A percentile compares a stretch with the other conserved stretches of the same genome.
phyloP scores from a whole-genome alignment of 2,113 vertebrate species.

The Anoura caudifer region DNA sequence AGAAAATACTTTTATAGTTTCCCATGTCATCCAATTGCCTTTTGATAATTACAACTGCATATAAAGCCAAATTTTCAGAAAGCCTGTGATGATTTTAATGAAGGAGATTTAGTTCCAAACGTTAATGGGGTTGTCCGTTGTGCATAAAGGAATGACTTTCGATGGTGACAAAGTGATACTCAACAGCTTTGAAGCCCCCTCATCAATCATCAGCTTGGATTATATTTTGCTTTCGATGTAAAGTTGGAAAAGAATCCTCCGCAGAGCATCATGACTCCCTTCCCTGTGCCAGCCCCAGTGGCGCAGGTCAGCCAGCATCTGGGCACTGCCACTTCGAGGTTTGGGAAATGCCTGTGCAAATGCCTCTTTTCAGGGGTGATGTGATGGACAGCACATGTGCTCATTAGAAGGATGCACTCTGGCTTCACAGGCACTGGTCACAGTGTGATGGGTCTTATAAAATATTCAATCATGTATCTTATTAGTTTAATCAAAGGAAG shows the following conservation, averaged over 20 bases:
- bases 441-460: background rate
- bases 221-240: background rate
- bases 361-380: background rate
- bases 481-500: constrained; percentile 10
- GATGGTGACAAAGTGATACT: background rate
- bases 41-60: background rate
- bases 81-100: background rate
- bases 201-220: background rate
- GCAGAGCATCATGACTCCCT: background rate
- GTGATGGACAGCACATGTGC: background rate
- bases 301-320: background rate
- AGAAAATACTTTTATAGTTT: background rate
- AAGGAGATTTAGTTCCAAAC: background rate
- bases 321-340: background rate
- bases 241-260: background rate
- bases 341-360: background rate
- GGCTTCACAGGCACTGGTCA: background rate
- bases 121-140: background rate
- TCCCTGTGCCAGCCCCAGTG: background rate
- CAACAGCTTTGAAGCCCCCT: background rate
- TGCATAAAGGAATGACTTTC: background rate
- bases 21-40: background rate
- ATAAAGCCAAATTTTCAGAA: background rate
- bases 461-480: constrained; percentile 11
- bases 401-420: background rate